phyloP scores from a whole-genome alignment of 2,797 vertebrate species.

The Sylvia borin region DNA sequence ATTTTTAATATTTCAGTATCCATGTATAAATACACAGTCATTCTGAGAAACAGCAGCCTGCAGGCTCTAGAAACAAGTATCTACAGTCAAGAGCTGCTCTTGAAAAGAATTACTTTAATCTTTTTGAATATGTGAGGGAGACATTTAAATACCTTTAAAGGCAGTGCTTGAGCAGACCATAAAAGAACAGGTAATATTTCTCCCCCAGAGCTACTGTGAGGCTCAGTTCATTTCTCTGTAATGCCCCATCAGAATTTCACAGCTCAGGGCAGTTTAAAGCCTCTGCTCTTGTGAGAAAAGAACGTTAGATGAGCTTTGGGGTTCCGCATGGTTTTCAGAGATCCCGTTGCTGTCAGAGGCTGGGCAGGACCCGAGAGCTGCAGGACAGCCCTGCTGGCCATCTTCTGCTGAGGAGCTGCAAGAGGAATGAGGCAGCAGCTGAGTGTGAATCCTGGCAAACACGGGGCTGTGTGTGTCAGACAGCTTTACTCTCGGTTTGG shows the following conservation, averaged over 20 bases:
- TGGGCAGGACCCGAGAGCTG: neutral
- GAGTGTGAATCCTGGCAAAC: neutral
- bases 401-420: neutral
- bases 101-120: conserved; percentile 36
- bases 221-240: neutral
- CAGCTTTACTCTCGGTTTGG: neutral
- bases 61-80: neutral
- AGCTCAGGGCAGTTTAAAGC: conserved; percentile 9
- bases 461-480: neutral
- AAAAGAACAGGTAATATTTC: conserved; percentile 20
- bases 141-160: conserved; percentile 30
- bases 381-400: neutral
- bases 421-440: conserved; percentile 1
- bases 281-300: neutral
- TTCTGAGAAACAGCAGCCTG: neutral
- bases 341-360: neutral
- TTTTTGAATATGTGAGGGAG: neutral
- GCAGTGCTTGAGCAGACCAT: neutral
- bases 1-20: conserved; percentile 35
- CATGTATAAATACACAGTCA: neutral
- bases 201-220: neutral
- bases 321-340: neutral
- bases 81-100: conserved; percentile 14
- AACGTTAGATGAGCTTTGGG: neutral
- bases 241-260: conserved; percentile 7